Base-by-base conservation (phyloP, 2,888 invertebrate genomes). In the Hemicrepidius hirtus region DNA sequence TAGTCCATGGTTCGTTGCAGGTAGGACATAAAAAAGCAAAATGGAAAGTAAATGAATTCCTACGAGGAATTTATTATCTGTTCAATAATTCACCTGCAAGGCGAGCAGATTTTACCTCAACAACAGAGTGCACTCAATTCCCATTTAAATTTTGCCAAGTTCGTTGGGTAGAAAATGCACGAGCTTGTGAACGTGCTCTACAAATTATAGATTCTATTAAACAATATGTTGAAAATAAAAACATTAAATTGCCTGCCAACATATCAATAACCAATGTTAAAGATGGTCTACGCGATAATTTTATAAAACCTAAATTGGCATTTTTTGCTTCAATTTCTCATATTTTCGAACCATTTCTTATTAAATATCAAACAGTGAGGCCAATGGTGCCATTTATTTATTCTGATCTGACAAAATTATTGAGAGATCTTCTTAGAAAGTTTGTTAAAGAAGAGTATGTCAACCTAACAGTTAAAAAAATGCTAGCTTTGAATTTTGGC, bases 11-110 rank as follows among this genome's bases (percentile, higher is more conserved):
- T 12, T 5, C 63, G 7, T 46, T 63, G 16, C 63, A 63, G 12
- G 44, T 44, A 12, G 63, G 63, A 1, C 44, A 63, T 46, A 63
- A 46, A 28, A 9, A 9, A n/a, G 44, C 18, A 13, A 7, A 13
- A 4, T 63, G 63, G 63, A 12, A 41, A 46, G 5, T 63, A 4
- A 63, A 63, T 46, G 46, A 63, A 46, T 44, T 63, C 37, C 28
- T 63, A 40, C 5, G 28, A 6, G 63, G 63, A 21, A 21, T 46
- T 46, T 63, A 63, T 63, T 63, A 16, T 13, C n/a, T 63, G 13
- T 63, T 63, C 24, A 63, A 63, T 13, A 32, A 63, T 32, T 63
- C 63, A 9, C 63, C 63, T 10, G 21, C 6, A 1, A 10, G 40
- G 10, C 13, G 60, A 9, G 37, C 21, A 55, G 28, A 28, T 32